Evolutionary conservation across 2,888 invertebrate species (phyloP), one percentile per base, ranked within the genome.

Genomic region (Lottia gigantea): DNA sequence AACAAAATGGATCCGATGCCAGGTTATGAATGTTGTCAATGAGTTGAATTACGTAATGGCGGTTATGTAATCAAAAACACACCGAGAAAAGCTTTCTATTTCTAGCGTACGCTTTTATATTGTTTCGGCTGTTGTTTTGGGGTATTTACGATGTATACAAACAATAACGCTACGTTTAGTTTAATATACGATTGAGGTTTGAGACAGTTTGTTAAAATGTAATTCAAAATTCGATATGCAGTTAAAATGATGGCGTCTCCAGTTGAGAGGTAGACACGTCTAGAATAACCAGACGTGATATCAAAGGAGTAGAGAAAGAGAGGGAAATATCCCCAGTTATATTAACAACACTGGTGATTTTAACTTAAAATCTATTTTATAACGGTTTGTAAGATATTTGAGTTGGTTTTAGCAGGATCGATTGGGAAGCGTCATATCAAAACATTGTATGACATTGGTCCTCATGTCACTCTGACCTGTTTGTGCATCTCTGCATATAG

Each of bases 371-470:
- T 40, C 1, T 40, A 40, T 4, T 40, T 40, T 40, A 11, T 40
- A 40, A 6, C 11, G 7, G 31, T 40, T 11, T 40, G 40, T 40
- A 8, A 11, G 40, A 40, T 40, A 40, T 55, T 55, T 55, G 19
- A 12, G 55, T 55, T 55, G 55, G 19, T 55, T 55, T 23, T 19
- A 12, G 3, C 8, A 55, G 23, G 14, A 23, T 23, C 55, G 23
- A 55, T 55, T 23, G 19, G 55, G 55, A n/a, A 55, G 19, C 23
- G 55, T 19, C 55, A 55, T 55, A 55, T 55, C 55, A 55, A 55
- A 55, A 55, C 55, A 55, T 55, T 55, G 55, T 15, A 55, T 55
- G 55, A 55, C 55, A 55, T 55, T 55, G 55, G 55, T 23, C 14
- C 11, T 16, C 14, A 23, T 55, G 55, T 55, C 55, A 55, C 19